phyloP scores from a whole-genome alignment of 2,113 vertebrate species.

The Drymodes brunneopygia region DNA sequence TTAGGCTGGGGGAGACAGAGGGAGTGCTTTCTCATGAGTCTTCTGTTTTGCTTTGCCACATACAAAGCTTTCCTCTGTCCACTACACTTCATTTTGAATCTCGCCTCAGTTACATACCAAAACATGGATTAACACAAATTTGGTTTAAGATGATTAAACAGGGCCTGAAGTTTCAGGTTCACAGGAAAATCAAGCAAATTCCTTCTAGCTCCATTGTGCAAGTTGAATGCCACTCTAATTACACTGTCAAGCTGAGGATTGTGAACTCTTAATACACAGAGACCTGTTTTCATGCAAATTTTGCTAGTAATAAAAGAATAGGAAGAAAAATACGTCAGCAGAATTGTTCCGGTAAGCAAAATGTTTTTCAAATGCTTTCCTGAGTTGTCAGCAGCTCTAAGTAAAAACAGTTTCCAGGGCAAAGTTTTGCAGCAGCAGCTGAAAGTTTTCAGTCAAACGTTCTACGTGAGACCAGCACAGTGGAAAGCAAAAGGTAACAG shows the following conservation, averaged over 20 bases:
- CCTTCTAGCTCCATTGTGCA: background rate
- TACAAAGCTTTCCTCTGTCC: background rate
- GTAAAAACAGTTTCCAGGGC: background rate
- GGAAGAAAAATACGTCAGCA: slow-evolving; percentile 52
- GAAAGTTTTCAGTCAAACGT: background rate
- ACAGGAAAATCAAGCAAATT: background rate
- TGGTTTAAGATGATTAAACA: background rate
- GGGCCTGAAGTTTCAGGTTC: background rate
- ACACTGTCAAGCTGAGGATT: slow-evolving; percentile 13
- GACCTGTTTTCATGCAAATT: slow-evolving; percentile 62
- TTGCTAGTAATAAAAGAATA: slow-evolving; percentile 35
- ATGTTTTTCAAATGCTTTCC: slow-evolving; percentile 54
- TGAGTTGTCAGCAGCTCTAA: slow-evolving; percentile 35
- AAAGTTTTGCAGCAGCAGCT: background rate
- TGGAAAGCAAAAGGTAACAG: background rate
- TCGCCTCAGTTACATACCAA: background rate
- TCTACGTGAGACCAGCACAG: background rate
- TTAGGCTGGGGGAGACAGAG: background rate
- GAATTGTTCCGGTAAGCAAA: slow-evolving; percentile 58
- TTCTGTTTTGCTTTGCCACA: background rate
- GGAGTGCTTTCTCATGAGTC: background rate
- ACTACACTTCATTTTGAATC: background rate
- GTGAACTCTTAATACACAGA: slow-evolving; percentile 47
- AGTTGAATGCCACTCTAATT: background rate
- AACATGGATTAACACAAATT: background rate